phyloP scores from a whole-genome alignment of 2,113 vertebrate genomes.

The Gorsachius goisagi region DNA sequence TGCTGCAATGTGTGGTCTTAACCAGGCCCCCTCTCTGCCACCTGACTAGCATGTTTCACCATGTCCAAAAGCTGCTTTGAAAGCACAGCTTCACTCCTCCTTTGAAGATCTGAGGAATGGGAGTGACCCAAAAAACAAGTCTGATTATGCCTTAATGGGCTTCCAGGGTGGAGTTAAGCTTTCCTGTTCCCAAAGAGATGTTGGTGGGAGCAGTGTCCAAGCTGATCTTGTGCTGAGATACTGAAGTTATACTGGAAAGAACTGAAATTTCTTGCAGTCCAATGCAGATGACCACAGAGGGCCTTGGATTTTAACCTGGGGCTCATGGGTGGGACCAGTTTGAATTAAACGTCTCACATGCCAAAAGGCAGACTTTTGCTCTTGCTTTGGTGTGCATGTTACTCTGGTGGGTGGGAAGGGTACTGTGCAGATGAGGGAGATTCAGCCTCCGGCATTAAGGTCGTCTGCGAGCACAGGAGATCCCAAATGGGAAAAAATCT shows the following conservation, averaged over 20 bases:
- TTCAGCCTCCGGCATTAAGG: neutral
- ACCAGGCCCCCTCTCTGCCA: neutral
- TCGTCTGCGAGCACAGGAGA: neutral
- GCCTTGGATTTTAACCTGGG: neutral
- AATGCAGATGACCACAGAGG: neutral
- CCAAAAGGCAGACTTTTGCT: neutral
- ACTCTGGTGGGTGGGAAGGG: neutral
- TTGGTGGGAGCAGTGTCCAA: neutral
- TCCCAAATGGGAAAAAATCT: neutral
- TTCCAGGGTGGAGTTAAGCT: neutral
- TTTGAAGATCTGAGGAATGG: neutral
- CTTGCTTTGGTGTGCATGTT: neutral
- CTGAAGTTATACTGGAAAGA: neutral
- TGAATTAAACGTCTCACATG: fast-evolving
- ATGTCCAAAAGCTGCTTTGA: neutral
- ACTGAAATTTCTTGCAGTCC: neutral
- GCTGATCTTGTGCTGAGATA: neutral
- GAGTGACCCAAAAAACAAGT: neutral
- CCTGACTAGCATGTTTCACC: neutral
- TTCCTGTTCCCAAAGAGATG: neutral
- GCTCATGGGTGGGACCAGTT: neutral
- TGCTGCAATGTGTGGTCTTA: neutral
- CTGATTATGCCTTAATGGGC: neutral
- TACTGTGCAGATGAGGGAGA: neutral
- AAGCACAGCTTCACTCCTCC: neutral